Percentiles rank a stretch among this genome's conserved stretches.
Evolutionary conservation across 2,888 invertebrate species (phyloP).

Genomic region (Hartigia nigra): DNA sequence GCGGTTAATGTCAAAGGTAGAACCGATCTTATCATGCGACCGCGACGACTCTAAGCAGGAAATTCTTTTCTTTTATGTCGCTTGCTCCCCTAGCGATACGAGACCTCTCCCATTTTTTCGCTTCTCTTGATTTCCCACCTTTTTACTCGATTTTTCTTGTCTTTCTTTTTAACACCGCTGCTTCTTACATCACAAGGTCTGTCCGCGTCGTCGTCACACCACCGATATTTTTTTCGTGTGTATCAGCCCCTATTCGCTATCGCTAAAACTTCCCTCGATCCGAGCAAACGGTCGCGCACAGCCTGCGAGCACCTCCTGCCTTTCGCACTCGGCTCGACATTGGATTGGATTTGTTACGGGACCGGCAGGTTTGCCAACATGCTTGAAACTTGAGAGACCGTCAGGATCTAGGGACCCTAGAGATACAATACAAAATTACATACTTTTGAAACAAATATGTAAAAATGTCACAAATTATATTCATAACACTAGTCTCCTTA

Average conservation of each 20-base stretch:
- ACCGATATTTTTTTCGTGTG: slow-evolving; percentile 1
- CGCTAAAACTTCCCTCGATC: slow-evolving; percentile 32
- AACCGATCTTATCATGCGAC: neutral
- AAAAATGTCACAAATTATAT: neutral
- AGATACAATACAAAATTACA: neutral
- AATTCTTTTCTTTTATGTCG: neutral
- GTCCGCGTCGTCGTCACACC: neutral
- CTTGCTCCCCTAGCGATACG: neutral
- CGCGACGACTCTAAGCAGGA: neutral
- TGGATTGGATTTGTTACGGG: slow-evolving; percentile 49
- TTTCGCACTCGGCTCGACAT: slow-evolving; percentile 53
- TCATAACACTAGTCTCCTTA: neutral
- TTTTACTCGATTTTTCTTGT: slow-evolving; percentile 1
- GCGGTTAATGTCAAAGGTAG: neutral
- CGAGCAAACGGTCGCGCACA: slow-evolving; percentile 45
- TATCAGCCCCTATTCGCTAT: slow-evolving; percentile 15
- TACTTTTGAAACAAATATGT: neutral
- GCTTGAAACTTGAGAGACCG: neutral
- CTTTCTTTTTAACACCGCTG: neutral
- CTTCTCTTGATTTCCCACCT: neutral
- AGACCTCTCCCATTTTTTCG: neutral
- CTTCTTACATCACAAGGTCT: neutral
- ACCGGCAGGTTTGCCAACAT: slow-evolving; percentile 45
- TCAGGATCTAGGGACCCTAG: neutral
- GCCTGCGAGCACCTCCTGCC: slow-evolving; percentile 44